Evolutionary conservation across 2,888 invertebrate species (phyloP).

Genomic region (Sabatieria punctata): DNA sequence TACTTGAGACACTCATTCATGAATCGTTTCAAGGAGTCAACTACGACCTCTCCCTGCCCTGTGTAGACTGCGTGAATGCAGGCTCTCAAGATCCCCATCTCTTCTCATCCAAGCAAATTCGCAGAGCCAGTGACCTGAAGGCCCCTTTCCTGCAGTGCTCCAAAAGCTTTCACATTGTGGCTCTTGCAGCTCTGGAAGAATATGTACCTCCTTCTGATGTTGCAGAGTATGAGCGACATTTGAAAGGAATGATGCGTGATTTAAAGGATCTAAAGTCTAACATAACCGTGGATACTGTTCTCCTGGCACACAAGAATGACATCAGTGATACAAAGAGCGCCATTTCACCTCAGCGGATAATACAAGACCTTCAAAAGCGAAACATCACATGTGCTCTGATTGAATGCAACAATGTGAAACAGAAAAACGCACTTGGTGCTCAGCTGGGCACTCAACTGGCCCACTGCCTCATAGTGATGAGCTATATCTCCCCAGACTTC

Average conservation of each 20-base stretch:
- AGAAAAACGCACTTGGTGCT: too few relatives aligned
- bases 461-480: not conserved
- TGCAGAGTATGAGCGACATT: conserved; percentile 1
- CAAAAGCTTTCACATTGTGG: conserved; percentile 31
- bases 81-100: conserved; percentile 22
- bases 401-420: too few relatives aligned
- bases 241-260: conserved; percentile 5
- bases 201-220: conserved; percentile 5
- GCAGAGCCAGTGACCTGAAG: conserved; percentile 25
- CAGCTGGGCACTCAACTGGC: not conserved
- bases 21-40: conserved; percentile 32
- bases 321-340: too few relatives aligned
- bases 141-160: conserved; percentile 33
- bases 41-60: conserved; percentile 32
- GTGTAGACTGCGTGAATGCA: conserved; percentile 26
- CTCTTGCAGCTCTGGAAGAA: conserved; percentile 27
- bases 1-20: conserved; percentile 28
- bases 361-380: too few relatives aligned
- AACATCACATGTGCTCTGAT: too few relatives aligned
- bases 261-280: not conserved
- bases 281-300: not conserved
- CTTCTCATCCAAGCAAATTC: conserved; percentile 28
- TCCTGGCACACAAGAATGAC: not conserved
- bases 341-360: too few relatives aligned
- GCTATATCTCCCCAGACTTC: not conserved